Evolutionary conservation across 35 echinoderm and acorn worm genomes (phyloP).

Genomic region (Ophioderma brevispina): DNA sequence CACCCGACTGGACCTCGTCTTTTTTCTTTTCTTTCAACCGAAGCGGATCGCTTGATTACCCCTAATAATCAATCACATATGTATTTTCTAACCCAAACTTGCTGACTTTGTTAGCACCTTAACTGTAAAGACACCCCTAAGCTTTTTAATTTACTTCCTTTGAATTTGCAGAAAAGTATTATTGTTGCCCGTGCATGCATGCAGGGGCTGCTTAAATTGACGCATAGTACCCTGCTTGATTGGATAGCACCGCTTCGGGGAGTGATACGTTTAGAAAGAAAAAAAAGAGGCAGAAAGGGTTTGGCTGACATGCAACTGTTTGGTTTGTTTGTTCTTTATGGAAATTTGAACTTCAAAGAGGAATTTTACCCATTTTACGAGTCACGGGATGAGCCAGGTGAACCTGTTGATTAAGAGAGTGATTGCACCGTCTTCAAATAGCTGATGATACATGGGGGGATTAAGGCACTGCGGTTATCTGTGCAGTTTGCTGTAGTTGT

Average conservation of each 20-base stretch:
- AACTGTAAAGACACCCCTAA: neutral
- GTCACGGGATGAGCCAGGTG: no score
- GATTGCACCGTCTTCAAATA: no score
- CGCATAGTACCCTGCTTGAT: neutral
- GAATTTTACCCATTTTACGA: no score
- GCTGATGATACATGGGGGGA: no score
- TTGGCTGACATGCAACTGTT: neutral
- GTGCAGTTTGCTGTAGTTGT: no score
- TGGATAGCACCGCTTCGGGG: neutral
- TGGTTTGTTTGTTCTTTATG: neutral
- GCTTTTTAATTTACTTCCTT: slow-evolving; percentile 11
- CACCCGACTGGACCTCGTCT: neutral
- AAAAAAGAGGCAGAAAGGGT: neutral
- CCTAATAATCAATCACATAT: neutral
- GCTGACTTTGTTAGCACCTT: neutral
- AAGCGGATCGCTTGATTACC: neutral
- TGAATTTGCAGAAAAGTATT: neutral
- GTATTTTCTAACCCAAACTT: neutral
- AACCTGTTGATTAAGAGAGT: no score
- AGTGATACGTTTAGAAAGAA: neutral
- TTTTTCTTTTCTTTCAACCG: neutral
- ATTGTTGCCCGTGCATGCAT: neutral
- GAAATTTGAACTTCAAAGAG: neutral
- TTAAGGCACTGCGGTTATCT: no score
- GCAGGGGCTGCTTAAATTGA: neutral